phyloP scores from a whole-genome alignment of 2,888 invertebrate genomes.

The Nebria brevicollis region DNA sequence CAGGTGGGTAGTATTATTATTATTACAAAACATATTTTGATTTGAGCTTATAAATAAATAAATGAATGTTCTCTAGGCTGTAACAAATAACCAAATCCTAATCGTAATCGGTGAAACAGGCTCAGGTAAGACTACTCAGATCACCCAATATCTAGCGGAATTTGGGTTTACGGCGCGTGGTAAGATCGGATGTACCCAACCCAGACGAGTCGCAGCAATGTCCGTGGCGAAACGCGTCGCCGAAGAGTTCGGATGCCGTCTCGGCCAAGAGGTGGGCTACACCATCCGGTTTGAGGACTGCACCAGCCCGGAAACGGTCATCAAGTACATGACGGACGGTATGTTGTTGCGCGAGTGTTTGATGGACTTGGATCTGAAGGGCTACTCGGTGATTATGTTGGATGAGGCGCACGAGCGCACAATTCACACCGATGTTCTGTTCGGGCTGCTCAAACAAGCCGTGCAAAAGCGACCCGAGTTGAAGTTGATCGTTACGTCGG shows the following conservation, averaged over 20 bases:
- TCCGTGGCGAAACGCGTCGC: constrained; percentile 98
- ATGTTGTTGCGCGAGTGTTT: constrained; percentile 98
- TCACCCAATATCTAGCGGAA: constrained; percentile 97
- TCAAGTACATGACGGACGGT: constrained; percentile 99
- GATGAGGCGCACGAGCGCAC: constrained; percentile 99
- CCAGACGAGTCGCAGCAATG: constrained; percentile 95
- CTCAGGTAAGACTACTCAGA: constrained; percentile 99
- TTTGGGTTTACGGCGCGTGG: constrained; percentile 92
- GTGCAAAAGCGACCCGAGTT: constrained; percentile 93
- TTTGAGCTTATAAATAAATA: not conserved
- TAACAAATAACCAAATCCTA: constrained; percentile 95
- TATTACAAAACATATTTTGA: constrained; percentile 41
- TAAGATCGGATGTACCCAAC: constrained; percentile 95
- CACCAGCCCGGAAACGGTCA: constrained; percentile 95
- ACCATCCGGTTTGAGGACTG: constrained; percentile 99
- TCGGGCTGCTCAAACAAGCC: constrained; percentile 88
- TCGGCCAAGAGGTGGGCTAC: constrained; percentile 99
- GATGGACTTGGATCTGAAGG: constrained; percentile 91
- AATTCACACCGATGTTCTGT: constrained; percentile 97
- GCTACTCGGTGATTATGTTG: constrained; percentile 96
- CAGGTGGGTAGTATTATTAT: constrained; percentile 68
- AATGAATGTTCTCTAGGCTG: constrained; percentile 70
- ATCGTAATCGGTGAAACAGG: constrained; percentile 92
- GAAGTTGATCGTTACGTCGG: constrained; percentile 98
- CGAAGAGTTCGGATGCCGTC: constrained; percentile 96